phyloP scores from a whole-genome alignment of 2,113 vertebrate species.

The Saguinus midas region DNA sequence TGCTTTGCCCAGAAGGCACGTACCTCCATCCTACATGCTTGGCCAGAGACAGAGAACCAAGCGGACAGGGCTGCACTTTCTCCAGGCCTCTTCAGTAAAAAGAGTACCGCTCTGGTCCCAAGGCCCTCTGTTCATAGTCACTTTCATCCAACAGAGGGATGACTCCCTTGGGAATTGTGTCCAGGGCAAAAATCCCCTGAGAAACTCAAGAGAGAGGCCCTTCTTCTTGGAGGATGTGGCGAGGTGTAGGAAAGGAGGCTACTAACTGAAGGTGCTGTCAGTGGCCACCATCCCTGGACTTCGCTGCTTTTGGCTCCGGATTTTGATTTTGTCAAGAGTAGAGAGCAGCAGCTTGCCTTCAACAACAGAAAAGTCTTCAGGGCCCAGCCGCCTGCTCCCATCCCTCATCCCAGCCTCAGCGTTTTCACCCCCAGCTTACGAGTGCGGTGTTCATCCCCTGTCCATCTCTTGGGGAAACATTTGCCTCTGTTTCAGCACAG shows the following conservation, averaged over 20 bases:
- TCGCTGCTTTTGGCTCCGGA: not conserved
- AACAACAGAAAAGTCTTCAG: not conserved
- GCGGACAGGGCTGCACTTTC: too few species aligned
- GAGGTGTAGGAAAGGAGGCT: too few species aligned
- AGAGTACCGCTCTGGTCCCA: not conserved
- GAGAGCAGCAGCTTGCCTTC: not conserved
- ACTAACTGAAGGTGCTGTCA: not conserved
- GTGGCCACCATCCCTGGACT: not conserved
- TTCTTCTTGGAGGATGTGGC: not conserved
- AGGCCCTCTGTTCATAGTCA: not conserved
- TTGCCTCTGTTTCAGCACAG: not conserved
- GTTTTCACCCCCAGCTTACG: not conserved
- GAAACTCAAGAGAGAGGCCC: not conserved
- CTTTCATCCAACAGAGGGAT: not conserved
- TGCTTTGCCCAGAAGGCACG: not conserved
- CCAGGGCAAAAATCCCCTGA: not conserved
- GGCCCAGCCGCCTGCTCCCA: not conserved
- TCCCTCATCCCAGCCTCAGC: not conserved
- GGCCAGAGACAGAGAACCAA: not conserved
- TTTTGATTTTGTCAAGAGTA: not conserved
- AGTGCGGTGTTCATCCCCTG: too few species aligned
- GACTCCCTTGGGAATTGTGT: not conserved
- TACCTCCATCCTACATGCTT: accelerated
- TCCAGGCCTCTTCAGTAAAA: too few species aligned
- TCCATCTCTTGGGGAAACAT: not conserved